Evolutionary conservation across 2,888 invertebrate genomes (phyloP).

Genomic region (Eupeodes latifasciatus): DNA sequence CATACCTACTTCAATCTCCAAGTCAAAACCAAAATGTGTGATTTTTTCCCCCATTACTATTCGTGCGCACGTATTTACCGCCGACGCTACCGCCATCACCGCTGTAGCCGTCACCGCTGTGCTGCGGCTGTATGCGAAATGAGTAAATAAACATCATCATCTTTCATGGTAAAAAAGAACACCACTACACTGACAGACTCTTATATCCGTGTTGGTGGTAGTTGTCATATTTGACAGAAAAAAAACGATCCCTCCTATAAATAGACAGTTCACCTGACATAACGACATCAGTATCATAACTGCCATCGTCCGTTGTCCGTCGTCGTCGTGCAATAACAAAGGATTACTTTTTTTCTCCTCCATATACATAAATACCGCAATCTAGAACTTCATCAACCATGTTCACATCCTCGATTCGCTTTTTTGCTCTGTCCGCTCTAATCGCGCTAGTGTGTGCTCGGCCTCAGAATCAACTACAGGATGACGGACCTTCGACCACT

Average conservation of each 20-base stretch:
- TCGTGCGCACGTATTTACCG: constrained; percentile 57
- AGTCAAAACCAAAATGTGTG: constrained; percentile 56
- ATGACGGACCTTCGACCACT: constrained; percentile 80
- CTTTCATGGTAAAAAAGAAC: constrained; percentile 69
- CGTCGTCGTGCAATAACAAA: constrained; percentile 40
- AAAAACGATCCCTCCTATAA: constrained; percentile 70
- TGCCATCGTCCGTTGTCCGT: constrained; percentile 38
- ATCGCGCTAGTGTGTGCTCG: constrained; percentile 79
- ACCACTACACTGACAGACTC: constrained; percentile 35
- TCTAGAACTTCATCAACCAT: constrained; percentile 49
- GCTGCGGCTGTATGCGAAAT: constrained; percentile 55
- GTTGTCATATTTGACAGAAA: constrained; percentile 60
- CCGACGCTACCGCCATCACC: background rate
- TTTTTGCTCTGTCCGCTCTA: constrained; percentile 77
- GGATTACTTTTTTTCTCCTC: constrained; percentile 55
- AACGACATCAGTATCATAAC: constrained; percentile 68
- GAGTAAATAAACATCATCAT: constrained; percentile 71
- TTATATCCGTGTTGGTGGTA: constrained; percentile 52
- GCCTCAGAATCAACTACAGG: constrained; percentile 45
- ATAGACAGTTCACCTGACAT: constrained; percentile 67
- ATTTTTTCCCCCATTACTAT: constrained; percentile 57
- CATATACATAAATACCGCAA: background rate
- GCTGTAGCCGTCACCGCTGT: constrained; percentile 17
- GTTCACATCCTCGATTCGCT: constrained; percentile 62
- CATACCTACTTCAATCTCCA: constrained; percentile 42